Evolutionary conservation across 2,113 vertebrate species (phyloP), one percentile per base, ranked within the genome.

Genomic region (Romanogobio albipinnatus): DNA sequence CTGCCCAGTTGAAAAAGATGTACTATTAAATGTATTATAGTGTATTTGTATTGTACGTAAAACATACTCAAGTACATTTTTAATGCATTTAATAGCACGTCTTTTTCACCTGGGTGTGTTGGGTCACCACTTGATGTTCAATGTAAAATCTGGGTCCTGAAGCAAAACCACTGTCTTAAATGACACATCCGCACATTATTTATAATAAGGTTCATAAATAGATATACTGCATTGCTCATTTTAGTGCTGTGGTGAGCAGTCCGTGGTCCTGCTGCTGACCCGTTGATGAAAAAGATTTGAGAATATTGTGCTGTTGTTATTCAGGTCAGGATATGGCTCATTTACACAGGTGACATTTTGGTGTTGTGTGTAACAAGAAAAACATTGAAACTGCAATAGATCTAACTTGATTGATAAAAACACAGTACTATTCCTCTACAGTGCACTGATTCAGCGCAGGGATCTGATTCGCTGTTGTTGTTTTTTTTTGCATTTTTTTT

Each of bases 201-300:
- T 51, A 70, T 81, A 70, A 81, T 36, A 70, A 70, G 62, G 45
- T 43, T 64, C 81, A 73, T 24, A 70, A 82, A 82, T 70, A 82
- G 45, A 81, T 68, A 24, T 71, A 71, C 81, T 43, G 81, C 49
- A 82, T 71, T 71, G 66, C 66, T 45, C 22, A 71, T 58, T 82
- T 81, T 66, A 33, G 43, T 81, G 43, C 59, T 33, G 59, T 64
- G 8, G 13, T 81, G 43, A 81, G 79, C 26, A 47, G 17, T 66
- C 61, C 59, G 11, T 29, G 5, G 45, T 45, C 45, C 61, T 81
- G 45, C 79, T 81, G 45, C 79, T 81, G 61, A 68, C 59, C 61
- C 5, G 15, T 19, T 49, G 24, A 49, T 81, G 15, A 68, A 14
- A 62, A 62, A 26, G 26, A 29, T 33, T 33, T 33, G 14, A 80